These are phyloP conservation scores for Selene dorsalis DNA, from an alignment of 2,797 vertebrate genomes.

Conservation along the genomic window DNA sequence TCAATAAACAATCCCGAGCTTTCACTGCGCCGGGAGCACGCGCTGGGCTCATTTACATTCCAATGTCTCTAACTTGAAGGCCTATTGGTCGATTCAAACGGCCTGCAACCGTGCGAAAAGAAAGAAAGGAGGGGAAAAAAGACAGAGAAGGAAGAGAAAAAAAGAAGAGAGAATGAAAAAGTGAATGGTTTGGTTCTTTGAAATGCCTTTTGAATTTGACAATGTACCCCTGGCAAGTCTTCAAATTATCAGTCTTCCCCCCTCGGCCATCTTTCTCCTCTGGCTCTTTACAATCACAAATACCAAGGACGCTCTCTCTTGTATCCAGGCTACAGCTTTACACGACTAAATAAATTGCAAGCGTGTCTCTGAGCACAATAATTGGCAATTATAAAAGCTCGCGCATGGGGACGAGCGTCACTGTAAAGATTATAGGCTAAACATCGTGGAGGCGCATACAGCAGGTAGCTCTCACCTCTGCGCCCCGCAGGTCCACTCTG, in stretches of 20 bases:
- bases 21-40: slow-evolving; percentile 88
- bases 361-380: slow-evolving; percentile 74
- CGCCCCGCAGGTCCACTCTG: slow-evolving; percentile 21
- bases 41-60: slow-evolving; percentile 89
- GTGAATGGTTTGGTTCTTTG: slow-evolving; percentile 85
- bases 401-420: slow-evolving; percentile 46
- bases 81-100: slow-evolving; percentile 88
- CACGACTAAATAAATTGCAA: slow-evolving; percentile 72
- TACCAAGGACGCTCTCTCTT: slow-evolving; percentile 75
- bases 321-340: slow-evolving; percentile 82
- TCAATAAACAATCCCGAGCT: slow-evolving; percentile 91
- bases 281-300: slow-evolving; percentile 82
- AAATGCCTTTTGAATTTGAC: slow-evolving; percentile 86
- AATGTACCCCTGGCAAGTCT: slow-evolving; percentile 85
- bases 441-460: slow-evolving; percentile 22
- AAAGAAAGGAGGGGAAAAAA: slow-evolving; percentile 63
- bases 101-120: slow-evolving; percentile 82
- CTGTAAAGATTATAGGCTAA: slow-evolving; percentile 63
- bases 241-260: slow-evolving; percentile 82
- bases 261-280: slow-evolving; percentile 76
- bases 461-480: not conserved
- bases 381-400: slow-evolving; percentile 70
- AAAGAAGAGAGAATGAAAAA: slow-evolving; percentile 71
- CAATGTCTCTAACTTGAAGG: slow-evolving; percentile 86
- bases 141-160: slow-evolving; percentile 56